phyloP scores from a whole-genome alignment of 2,888 invertebrate species.

The Pollenia angustigena region DNA sequence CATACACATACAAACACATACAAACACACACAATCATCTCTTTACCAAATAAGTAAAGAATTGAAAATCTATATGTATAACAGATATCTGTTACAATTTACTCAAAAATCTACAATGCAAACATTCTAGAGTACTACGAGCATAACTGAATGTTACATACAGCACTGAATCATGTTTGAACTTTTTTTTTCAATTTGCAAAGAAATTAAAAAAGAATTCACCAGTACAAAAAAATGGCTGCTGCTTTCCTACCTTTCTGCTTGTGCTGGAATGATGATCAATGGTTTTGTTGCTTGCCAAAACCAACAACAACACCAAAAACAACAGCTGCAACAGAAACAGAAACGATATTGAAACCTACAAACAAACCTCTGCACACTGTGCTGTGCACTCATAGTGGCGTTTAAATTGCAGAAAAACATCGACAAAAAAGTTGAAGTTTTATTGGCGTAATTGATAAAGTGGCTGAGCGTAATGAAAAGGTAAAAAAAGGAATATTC shows the following conservation, averaged over 20 bases:
- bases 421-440: slow-evolving; percentile 56
- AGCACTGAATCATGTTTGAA: slow-evolving; percentile 45
- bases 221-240: neutral
- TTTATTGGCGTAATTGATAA: slow-evolving; percentile 74
- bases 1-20: too few relatives aligned
- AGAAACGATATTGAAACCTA: slow-evolving; percentile 33
- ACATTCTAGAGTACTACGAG: neutral
- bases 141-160: slow-evolving; percentile 25
- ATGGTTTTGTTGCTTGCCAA: slow-evolving; percentile 56
- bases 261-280: slow-evolving; percentile 57
- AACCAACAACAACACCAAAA: slow-evolving; percentile 18
- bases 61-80: slow-evolving; percentile 23
- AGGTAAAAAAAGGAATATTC: slow-evolving; percentile 53
- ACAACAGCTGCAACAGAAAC: slow-evolving; percentile 9
- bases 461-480: slow-evolving; percentile 73
- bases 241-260: slow-evolving; percentile 10
- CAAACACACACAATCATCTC: neutral
- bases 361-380: neutral
- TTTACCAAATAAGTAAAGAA: slow-evolving; percentile 14
- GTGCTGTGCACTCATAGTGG: slow-evolving; percentile 25
- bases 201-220: slow-evolving; percentile 7
- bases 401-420: slow-evolving; percentile 64
- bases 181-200: slow-evolving; percentile 41
- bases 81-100: slow-evolving; percentile 26
- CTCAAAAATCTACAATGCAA: slow-evolving; percentile 34